Evolutionary conservation across 1,140 invertebrate species (phyloP), one percentile per base, ranked within the genome.

Genomic region (Drosophila asahinai): DNA sequence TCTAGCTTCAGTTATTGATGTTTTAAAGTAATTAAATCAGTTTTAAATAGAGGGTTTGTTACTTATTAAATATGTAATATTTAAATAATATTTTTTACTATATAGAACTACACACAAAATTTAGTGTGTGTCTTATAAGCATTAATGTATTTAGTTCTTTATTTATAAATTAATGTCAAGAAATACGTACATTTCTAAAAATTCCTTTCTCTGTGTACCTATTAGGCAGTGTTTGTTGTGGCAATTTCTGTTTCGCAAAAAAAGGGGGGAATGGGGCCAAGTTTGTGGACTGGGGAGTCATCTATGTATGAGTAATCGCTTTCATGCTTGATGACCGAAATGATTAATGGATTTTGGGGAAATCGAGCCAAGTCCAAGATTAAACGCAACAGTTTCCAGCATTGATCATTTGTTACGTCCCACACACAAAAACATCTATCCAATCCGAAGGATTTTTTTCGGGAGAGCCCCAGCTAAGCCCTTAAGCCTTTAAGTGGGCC

Each of bases 231-330:
- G 86, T 90, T 87, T 89, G 84, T 65, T 76, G 49, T 77, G 75
- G 67, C 82, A 61, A 81, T 76, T 81, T 59, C 68, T 73, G 45
- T 45, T 43, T 52, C 42, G 42, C 76, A 48, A 61, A 51, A 48
- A 48, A 62, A 27, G 30, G 22, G 45, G 22, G n/a, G 36, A 19
- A 52, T 36, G 30, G 45, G 48, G 27, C 22, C 8, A 42, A 9
- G 33, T 27, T 6, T 9, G 25, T 64, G 43, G 38, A 42, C 9
- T 19, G 54, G 45, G 55, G 57, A 76, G 66, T 66, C 81, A 79
- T 90, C 86, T 81, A 87, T 90, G 78, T 87, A 87, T 87, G 84
- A 87, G 84, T 87, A 87, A 87, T 87, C 86, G 77, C 81, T 90
- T 90, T 87, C 86, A 87, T 87, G 86, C 73, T 90, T 87, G 84